A percentile compares a stretch with the other conserved stretches of the same genome.
Evolutionary conservation across 2,113 vertebrate species (phyloP).

Genomic region (Mobula hypostoma): DNA sequence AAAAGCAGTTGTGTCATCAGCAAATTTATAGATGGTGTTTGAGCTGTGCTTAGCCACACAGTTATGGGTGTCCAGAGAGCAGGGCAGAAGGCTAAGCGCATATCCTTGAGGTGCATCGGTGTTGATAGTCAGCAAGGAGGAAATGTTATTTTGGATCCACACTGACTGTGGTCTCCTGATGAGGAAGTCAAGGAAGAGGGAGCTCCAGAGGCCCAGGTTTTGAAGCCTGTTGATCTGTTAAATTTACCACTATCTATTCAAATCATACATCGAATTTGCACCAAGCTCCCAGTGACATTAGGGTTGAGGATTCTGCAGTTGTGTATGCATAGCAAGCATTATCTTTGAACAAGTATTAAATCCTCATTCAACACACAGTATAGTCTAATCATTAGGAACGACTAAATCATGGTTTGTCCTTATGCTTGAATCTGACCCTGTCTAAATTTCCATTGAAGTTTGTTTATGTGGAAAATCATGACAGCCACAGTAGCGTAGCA

Average conservation of each 20-base stretch:
- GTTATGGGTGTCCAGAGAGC: too few species aligned
- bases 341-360: background rate
- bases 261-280: background rate
- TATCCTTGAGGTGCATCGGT: too few species aligned
- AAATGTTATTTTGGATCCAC: too few species aligned
- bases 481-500: too few species aligned
- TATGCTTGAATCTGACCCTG: background rate
- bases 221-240: background rate
- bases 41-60: too few species aligned
- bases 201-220: too few species aligned
- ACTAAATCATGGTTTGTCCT: background rate
- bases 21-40: too few species aligned
- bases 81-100: too few species aligned
- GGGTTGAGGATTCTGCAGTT: background rate
- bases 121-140: too few species aligned
- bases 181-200: too few species aligned
- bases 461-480: background rate
- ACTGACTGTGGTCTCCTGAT: too few species aligned
- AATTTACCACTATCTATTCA: background rate
- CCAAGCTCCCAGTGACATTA: background rate
- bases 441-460: background rate
- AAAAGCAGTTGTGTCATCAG: too few species aligned
- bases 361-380: background rate
- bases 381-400: background rate
- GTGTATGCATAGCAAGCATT: background rate